Conservation (phyloP, 2,797 vertebrate genomes). For the Chiropotes sagulatus region DNA sequence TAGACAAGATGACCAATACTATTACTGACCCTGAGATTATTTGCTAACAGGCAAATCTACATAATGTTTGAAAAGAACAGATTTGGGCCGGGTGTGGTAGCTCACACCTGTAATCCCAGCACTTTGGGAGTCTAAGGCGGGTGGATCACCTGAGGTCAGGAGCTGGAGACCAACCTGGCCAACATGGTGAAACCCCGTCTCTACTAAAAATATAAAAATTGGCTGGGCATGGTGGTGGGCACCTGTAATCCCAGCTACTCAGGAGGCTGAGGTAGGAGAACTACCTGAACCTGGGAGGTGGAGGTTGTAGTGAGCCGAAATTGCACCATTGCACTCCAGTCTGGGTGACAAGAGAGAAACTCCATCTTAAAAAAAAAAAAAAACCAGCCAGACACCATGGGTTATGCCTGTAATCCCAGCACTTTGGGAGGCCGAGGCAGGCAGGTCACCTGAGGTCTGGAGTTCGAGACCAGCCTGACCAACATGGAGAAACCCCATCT, state of each 20-base stretch:
- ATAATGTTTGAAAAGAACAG: slow-evolving; percentile 14
- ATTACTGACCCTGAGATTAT: neutral
- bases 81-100: neutral
- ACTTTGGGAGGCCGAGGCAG: no score
- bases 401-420: no score
- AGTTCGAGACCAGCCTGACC: no score
- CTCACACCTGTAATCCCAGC: neutral
- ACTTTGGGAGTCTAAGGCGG: neutral
- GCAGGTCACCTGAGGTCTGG: no score
- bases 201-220: neutral
- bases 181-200: neutral
- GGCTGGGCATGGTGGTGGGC: neutral
- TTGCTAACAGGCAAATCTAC: neutral
- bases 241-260: neutral
- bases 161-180: neutral
- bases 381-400: no score
- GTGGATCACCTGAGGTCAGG: neutral
- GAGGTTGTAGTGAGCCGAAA: no score
- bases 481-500: no score
- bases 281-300: neutral
- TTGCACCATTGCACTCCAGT: no score
- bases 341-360: no score
- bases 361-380: no score
- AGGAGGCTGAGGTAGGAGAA: neutral
- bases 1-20: neutral